Base-by-base conservation (phyloP, 2,888 invertebrate species). In the Crepidodera aurea region DNA sequence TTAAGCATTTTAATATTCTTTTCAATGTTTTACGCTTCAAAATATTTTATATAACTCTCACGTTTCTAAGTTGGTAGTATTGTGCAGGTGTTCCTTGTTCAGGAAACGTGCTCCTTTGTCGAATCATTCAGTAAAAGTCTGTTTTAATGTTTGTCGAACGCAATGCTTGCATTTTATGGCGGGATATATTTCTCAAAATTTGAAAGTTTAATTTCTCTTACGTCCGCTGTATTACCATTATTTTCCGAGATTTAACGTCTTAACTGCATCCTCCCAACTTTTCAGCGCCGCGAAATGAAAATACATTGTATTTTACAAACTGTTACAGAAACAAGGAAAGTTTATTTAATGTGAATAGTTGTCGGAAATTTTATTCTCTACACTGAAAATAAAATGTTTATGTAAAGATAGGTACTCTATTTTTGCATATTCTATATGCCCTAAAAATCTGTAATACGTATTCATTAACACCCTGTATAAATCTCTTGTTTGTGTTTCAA, bases 81-180 rank as follows among this genome's bases (percentile, higher is more conserved):
- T 51, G 65, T 64, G 68, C 68, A 68, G 68, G 68, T 70, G 70
- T 66, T 67, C 53, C 15, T 6, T 27, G 32, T 54, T 19, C 66
- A 57, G 60, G 59, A 65, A 58, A 67, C 68, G 67, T 67, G 70
- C 66, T 55, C 64, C 64, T 62, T 68, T 60, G 60, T 61, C 16
- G 61, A 65, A 70, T 70, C 66, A 70, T 71, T 71, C 66, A 65
- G 65, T 65, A 68, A 68, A 69, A 70, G 67, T 69, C 65, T 66
- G 67, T 71, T 69, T 69, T 71, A 71, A 70, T 71, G 67, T 71
- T 70, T 71, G 69, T 64, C 58, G 68, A 69, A 70, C 67, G 69
- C 67, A 65, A 55, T 48, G 27, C 53, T 61, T 51, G 54, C 59
- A 59, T 65, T 61, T 60, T 51, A 60, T 53, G 39, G 32, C 51